Evolutionary conservation across 2,113 vertebrate genomes (phyloP).

Genomic region (Brachyistius frenatus): DNA sequence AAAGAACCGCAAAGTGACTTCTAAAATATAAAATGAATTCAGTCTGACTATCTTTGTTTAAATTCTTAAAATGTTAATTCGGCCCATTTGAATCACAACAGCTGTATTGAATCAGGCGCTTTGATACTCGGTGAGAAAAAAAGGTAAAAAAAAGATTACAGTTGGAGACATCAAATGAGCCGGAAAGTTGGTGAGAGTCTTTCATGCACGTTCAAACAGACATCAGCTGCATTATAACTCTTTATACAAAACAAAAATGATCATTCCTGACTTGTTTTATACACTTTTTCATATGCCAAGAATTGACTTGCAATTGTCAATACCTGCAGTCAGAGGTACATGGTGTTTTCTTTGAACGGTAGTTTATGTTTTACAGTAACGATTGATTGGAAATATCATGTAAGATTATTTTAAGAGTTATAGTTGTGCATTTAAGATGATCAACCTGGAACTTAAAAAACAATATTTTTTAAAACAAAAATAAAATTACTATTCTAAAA

Average conservation of each 20-base stretch:
- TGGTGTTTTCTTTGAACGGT: conserved; percentile 75
- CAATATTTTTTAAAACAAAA: too few species aligned
- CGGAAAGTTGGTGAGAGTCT: conserved; percentile 63
- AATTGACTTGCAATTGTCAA: conserved; percentile 72
- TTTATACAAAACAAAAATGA: conserved; percentile 32
- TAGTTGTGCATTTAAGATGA: conserved; percentile 47
- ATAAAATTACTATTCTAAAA: too few species aligned
- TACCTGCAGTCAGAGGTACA: conserved; percentile 63
- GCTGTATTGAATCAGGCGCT: conserved; percentile 59
- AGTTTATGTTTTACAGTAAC: conserved; percentile 73
- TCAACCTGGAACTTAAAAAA: conserved; percentile 55
- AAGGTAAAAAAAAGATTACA: conserved; percentile 60
- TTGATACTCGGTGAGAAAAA: conserved; percentile 69
- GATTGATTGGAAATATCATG: conserved; percentile 28
- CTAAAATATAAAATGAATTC: conserved; percentile 51
- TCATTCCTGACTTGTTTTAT: conserved; percentile 58
- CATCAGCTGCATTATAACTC: conserved; percentile 41
- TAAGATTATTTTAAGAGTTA: conserved; percentile 14
- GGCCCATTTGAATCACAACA: conserved; percentile 61
- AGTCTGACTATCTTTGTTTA: conserved; percentile 53
- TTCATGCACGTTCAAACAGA: conserved; percentile 80
- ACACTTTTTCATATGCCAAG: conserved; percentile 55
- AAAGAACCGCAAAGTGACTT: too few species aligned
- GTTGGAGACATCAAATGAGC: conserved; percentile 71
- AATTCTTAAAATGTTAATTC: conserved; percentile 50